Evolutionary conservation across 2,113 vertebrate species (phyloP), one percentile per base, ranked within the genome.

Genomic region (Neofelis nebulosa): DNA sequence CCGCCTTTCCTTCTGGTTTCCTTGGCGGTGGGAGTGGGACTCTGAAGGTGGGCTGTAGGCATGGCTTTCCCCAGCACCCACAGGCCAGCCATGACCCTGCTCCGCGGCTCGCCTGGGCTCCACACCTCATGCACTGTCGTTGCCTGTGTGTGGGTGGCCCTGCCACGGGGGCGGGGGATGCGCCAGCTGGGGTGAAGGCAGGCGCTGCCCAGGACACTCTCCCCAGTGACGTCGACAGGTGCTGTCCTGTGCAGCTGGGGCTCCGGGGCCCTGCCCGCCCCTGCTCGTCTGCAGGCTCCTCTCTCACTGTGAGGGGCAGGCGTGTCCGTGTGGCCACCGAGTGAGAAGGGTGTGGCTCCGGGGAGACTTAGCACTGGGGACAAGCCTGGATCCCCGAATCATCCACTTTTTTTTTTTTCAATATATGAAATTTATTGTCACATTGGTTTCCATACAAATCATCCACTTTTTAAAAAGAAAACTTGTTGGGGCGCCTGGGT

Each of bases 21-120:
- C 33, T 50, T 16, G 31, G n/a, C 14, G 5, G 45, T 1, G 61
- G 33, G 9, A 12, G 18, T 1, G 6, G 7, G 33, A 33, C 57
- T 93, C 68, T 33, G 68, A 31, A 76, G 6, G 45, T 5, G 66
- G 84, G 16, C 29, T 19, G 19, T 8, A 50, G 50, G 27, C 21
- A 12, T 0, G 8, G 2, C 69, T 38, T 74, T 78, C 52, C 45
- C 45, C 55, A 52, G 55, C 52, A 52, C 55, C 25, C 25, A 4
- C n/a, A 5, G 16, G 19, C 16, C 61, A 18, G n/a, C 29, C 5
- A 33, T 3, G 14, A 2, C 73, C 25, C 52, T 8, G 21, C 25
- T 50, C 25, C 0, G 7, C 41, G 36, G 14, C 50, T 5, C 1
- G 1, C 4, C 11, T 57, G 16, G 18, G 4, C 66, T 69, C 66